Percentiles rank a stretch among this genome's conserved stretches.
Evolutionary conservation across 2,113 vertebrate genomes (phyloP).

Genomic region (Carlito syrichta): DNA sequence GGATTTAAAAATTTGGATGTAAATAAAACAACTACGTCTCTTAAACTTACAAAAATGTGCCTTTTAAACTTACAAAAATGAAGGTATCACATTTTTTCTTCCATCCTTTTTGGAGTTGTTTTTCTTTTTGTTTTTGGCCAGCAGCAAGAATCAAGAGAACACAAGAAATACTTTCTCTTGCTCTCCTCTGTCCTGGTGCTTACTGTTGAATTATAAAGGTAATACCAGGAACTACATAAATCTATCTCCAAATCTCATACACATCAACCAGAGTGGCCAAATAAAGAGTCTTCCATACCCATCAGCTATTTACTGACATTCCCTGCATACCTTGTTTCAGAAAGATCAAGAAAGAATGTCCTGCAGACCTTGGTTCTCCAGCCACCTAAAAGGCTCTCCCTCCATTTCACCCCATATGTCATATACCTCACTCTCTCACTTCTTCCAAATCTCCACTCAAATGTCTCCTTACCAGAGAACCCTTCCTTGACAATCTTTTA

Average conservation of each 20-base stretch:
- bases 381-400: neutral
- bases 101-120: neutral
- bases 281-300: neutral
- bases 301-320: neutral
- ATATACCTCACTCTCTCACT: neutral
- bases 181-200: neutral
- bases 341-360: neutral
- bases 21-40: neutral
- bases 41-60: neutral
- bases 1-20: neutral
- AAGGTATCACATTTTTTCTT: neutral
- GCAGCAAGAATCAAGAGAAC: slow-evolving; percentile 17
- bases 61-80: neutral
- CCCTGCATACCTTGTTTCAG: neutral
- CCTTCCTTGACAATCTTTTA: neutral
- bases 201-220: neutral
- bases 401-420: neutral
- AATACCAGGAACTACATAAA: neutral
- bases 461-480: neutral
- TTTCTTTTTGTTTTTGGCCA: neutral
- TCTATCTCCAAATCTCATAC: neutral
- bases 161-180: slow-evolving; percentile 13
- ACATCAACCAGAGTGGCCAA: neutral
- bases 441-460: neutral
- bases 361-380: neutral